These are phyloP conservation scores for Phoeniculus purpureus DNA, from an alignment of 2,797 vertebrate genomes.

Conservation along the genomic window DNA sequence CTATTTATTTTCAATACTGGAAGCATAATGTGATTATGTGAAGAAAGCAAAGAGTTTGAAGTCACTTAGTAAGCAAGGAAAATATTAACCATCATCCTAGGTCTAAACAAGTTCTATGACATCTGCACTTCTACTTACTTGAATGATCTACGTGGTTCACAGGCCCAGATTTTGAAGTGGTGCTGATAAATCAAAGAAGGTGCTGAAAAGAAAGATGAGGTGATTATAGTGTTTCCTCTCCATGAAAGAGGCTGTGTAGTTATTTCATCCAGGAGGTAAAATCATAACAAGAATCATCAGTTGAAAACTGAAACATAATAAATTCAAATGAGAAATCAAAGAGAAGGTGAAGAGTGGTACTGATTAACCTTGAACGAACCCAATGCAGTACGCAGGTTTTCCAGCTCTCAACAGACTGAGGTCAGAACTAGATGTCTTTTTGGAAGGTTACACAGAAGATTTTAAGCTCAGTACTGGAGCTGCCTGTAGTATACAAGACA, in stretches of 20 bases:
- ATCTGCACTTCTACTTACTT: background rate
- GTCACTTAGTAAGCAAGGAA: background rate
- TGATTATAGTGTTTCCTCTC: background rate
- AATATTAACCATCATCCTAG: background rate
- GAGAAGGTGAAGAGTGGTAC: background rate
- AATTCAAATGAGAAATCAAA: slow-evolving; percentile 56
- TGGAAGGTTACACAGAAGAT: background rate
- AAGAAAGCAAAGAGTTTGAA: background rate
- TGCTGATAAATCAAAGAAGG: background rate
- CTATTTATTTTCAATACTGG: background rate
- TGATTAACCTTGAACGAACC: slow-evolving; percentile 55
- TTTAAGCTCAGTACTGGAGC: background rate
- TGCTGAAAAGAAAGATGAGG: background rate
- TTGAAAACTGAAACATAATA: slow-evolving; percentile 35
- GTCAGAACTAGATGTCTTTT: background rate
- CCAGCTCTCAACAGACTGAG: background rate
- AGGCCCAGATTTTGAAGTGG: background rate
- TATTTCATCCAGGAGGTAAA: slow-evolving; percentile 13
- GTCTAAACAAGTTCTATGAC: background rate
- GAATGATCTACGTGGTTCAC: background rate
- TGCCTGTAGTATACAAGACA: background rate
- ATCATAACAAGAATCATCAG: slow-evolving; percentile 1
- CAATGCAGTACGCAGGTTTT: background rate
- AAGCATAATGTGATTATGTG: background rate
- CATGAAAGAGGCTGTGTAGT: background rate